Percentiles rank a stretch among this genome's conserved stretches.
Evolutionary conservation across 2,113 vertebrate genomes (phyloP).

Genomic region (human (Homo sapiens)): DNA sequence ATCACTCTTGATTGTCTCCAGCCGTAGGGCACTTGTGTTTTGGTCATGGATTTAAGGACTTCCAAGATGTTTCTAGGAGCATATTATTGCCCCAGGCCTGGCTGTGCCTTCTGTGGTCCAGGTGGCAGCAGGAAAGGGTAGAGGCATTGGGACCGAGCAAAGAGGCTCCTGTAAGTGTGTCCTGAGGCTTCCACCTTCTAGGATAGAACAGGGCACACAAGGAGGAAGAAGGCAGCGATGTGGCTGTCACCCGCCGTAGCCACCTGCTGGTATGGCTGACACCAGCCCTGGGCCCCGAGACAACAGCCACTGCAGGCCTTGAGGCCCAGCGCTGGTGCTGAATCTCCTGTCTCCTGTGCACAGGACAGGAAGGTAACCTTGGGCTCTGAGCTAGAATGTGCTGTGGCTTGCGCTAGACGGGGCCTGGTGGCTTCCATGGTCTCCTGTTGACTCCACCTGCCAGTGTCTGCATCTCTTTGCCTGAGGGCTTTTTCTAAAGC

Average conservation of each 20-base stretch:
- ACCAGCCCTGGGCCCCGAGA: too few relatives aligned
- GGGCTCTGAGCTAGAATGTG: not conserved
- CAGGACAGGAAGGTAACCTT: too few relatives aligned
- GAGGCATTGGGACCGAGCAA: not conserved
- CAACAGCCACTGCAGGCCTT: too few relatives aligned
- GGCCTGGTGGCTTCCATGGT: fast-evolving
- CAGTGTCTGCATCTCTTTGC: not conserved
- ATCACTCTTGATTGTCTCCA: slow-evolving; percentile 20
- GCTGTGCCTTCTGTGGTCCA: not conserved
- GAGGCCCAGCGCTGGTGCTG: too few relatives aligned
- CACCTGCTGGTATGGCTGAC: too few relatives aligned
- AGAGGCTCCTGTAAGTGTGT: not conserved
- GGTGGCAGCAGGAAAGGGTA: not conserved
- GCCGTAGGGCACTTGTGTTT: not conserved
- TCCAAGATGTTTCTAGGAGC: not conserved
- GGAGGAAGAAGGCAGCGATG: fast-evolving
- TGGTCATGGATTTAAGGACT: slow-evolving; percentile 6
- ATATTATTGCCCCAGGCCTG: fast-evolving
- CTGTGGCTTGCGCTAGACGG: fast-evolving
- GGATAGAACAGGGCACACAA: fast-evolving
- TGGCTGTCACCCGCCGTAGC: fast-evolving
- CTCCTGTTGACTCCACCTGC: not conserved
- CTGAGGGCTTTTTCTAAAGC: not conserved
- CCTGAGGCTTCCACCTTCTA: fast-evolving
- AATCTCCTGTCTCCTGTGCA: too few relatives aligned